Conservation (phyloP, 2,113 vertebrate species). For the Corythaixoides concolor region DNA sequence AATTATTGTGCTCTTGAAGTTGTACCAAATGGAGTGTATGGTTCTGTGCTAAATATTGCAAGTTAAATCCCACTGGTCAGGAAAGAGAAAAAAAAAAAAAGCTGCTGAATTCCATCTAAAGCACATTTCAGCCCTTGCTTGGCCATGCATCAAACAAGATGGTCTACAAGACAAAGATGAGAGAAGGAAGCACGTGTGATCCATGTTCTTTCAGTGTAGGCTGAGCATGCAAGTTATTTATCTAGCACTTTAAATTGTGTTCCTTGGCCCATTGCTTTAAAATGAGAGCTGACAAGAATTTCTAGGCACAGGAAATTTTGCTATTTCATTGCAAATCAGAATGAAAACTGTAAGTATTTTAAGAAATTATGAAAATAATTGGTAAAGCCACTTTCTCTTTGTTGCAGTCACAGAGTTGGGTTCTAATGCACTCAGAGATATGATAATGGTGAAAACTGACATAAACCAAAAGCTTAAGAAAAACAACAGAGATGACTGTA, state of each 20-base stretch:
- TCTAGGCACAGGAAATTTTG: not conserved
- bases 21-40: not conserved
- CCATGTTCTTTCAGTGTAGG: not conserved
- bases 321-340: not conserved
- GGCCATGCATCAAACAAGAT: not conserved
- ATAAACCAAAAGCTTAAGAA: not conserved
- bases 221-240: not conserved
- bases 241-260: not conserved
- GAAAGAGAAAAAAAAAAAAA: not conserved
- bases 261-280: not conserved
- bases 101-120: not conserved
- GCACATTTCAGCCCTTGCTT: not conserved
- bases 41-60: not conserved
- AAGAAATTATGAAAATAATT: conserved; percentile 1
- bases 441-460: conserved; percentile 1
- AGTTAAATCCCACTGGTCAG: conserved; percentile 20
- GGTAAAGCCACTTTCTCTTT: not conserved
- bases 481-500: not conserved
- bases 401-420: not conserved
- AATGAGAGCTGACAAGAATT: not conserved
- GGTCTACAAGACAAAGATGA: not conserved
- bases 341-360: not conserved
- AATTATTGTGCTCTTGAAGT: conserved; percentile 57
- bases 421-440: not conserved
- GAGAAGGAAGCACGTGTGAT: not conserved